Evolutionary conservation across 2,888 invertebrate genomes (phyloP), one percentile per base, ranked within the genome.

Genomic region (Drosophila multiciliata): DNA sequence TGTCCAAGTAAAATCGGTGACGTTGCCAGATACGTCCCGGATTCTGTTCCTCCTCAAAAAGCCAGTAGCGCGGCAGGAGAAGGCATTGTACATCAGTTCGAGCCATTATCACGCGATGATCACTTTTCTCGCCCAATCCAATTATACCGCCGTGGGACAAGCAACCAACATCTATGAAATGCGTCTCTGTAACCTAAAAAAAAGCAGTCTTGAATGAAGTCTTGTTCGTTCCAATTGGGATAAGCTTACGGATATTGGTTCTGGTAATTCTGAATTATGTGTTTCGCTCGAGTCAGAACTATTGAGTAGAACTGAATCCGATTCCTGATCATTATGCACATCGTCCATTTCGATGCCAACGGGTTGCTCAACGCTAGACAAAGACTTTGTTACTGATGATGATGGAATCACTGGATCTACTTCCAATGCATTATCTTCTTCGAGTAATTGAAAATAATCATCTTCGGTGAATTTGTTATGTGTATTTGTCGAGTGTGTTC

Each of bases 101-200:
- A 0, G 97, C 95, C 62, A 96, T 94, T 26, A 97, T 95, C 3
- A 96, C 94, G 17, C 96, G 94, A 90, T 96, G 95, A 0, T 94
- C 93, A 94, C 95, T 94, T 72, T 94, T 94, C 90, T 97, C 97
- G 0, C 96, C 96, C 45, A 96, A 93, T 1, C 96, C 96, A 81
- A 97, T 96, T 73, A 93, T 90, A 0, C 91, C 89, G 8, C 93
- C 93, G 49, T 78, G 91, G 7, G 91, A 89, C 3, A 93, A 70
- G 0, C 91, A 90, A 3, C 93, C 93, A 20, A 93, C 92, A 50
- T 93, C 93, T 9, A 93, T 90, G 33, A 93, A 93, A 55, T 89
- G 92, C 32, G 90, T 91, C 66, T 92, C 91, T 3, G 53, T 54
- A 9, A 35, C 15, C 63, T 75, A 79, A 20, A 11, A 33, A 15